Percentiles rank a stretch among this genome's conserved stretches.
These are phyloP conservation scores for Eulithis prunata DNA, from an alignment of 2,888 invertebrate species.

Conservation along the genomic window DNA sequence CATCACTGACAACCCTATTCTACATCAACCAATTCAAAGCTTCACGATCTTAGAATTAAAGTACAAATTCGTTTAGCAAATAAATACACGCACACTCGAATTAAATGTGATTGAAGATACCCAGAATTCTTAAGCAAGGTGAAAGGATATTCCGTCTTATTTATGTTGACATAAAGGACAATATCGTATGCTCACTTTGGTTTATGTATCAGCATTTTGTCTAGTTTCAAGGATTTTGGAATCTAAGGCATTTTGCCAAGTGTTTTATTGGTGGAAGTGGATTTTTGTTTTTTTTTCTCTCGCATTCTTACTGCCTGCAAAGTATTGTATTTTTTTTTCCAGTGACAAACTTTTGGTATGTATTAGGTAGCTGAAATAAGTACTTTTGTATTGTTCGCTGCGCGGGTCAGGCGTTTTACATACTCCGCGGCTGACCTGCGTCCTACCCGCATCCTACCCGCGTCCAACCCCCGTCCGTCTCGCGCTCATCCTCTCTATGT, in stretches of 20 bases:
- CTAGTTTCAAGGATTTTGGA: slow-evolving; percentile 7
- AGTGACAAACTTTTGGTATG: too few relatives aligned
- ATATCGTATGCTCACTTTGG: neutral
- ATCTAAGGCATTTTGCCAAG: slow-evolving; percentile 19
- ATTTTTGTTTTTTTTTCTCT: too few relatives aligned
- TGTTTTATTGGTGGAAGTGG: too few relatives aligned
- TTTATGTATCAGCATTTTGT: slow-evolving; percentile 15
- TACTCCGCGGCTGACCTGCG: too few relatives aligned
- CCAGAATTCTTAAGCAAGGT: slow-evolving; percentile 8
- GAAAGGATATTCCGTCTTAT: neutral
- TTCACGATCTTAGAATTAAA: neutral
- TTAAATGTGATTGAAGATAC: slow-evolving; percentile 22
- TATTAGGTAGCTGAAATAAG: too few relatives aligned
- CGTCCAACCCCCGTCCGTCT: too few relatives aligned
- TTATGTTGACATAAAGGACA: neutral
- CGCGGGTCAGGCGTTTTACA: too few relatives aligned
- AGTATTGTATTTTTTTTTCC: too few relatives aligned
- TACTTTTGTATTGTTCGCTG: too few relatives aligned
- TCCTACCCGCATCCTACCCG: too few relatives aligned
- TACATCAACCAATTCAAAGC: slow-evolving; percentile 1
- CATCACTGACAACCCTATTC: slow-evolving; percentile 24
- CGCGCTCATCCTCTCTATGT: too few relatives aligned
- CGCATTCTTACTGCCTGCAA: too few relatives aligned
- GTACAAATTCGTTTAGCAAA: slow-evolving; percentile 12
- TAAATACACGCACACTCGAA: slow-evolving; percentile 2